phyloP scores from a whole-genome alignment of 2,113 vertebrate genomes.

The Porphyrio hochstetteri region DNA sequence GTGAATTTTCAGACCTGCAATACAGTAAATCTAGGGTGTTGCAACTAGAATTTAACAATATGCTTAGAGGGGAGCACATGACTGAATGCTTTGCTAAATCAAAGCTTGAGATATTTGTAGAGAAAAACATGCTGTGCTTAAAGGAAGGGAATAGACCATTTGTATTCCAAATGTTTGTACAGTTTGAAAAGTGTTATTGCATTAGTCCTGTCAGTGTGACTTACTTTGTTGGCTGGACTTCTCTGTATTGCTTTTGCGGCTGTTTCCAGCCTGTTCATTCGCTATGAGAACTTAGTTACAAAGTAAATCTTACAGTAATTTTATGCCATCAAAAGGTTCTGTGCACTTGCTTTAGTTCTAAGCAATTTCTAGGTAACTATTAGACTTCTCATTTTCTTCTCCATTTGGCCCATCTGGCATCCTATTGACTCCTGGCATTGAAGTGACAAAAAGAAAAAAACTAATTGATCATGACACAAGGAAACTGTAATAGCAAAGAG shows the following conservation, averaged over 20 bases:
- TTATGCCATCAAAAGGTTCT: not conserved
- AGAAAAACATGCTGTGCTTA: not conserved
- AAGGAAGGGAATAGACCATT: not conserved
- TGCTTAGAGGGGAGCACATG: not conserved
- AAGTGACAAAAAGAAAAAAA: not conserved
- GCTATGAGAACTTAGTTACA: not conserved
- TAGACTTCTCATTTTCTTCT: not conserved
- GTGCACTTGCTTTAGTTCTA: not conserved
- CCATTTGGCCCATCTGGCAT: not conserved
- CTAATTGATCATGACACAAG: not conserved
- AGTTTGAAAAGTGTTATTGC: not conserved
- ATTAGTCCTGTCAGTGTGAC: constrained; percentile 4
- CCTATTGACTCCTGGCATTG: not conserved
- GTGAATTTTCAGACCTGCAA: not conserved
- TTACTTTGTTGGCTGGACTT: not conserved
- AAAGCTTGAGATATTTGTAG: not conserved
- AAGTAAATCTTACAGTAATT: not conserved
- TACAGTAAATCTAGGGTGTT: not conserved
- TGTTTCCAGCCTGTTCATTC: not conserved
- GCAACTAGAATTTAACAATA: not conserved
- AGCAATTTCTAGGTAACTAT: not conserved
- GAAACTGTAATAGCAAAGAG: not conserved
- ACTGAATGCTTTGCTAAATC: not conserved
- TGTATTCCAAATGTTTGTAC: constrained; percentile 37
- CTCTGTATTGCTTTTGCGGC: not conserved